Evolutionary conservation across 35 echinoderm and acorn worm genomes (phyloP), one percentile per base, ranked within the genome.

Genomic region (Diadema setosum): DNA sequence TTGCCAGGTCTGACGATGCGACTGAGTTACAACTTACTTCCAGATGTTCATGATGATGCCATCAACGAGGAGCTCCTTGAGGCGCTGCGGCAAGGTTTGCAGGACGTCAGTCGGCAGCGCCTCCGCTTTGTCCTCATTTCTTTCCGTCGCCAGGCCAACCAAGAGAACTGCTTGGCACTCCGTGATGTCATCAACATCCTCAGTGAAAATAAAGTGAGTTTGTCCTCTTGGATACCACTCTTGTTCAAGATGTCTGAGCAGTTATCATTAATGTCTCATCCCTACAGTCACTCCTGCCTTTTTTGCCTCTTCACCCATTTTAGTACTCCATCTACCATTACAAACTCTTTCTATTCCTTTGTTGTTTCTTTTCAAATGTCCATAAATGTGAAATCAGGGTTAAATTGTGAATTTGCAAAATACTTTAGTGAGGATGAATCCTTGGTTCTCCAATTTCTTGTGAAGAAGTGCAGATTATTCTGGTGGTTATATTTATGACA

Each of bases 151-250:
- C 73, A 42, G 24, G 73, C 35, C 73, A 78, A 78, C 30, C 33
- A 39, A 41, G 73, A 78, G 37, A 78, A 78, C 37, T 78, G 73
- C n/a, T 41, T 78, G 37, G 73, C 73, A 5, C 73, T 78, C 40
- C 39, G 37, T 41, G 73, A 78, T 44, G 35, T 78, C 40, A 44
- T 78, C 73, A 78, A 36, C 44, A 78, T 44, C 29, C 73, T 78
- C 37, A 78, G 44, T 78, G 73, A 78, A 32, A 78, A 78, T 41
- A 78, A 78, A 41, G 73, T 78, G 14, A 78, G 73, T 41, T 73
- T 0, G n/a, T n/a, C n/a, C n/a, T n/a, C n/a, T n/a, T n/a, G n/a
- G n/a, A n/a, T n/a, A n/a, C n/a, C n/a, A n/a, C n/a, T n/a, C n/a
- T n/a, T n/a, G n/a, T n/a, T 11, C 9, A 9, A 52, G 9, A 52